Evolutionary conservation across 2,888 invertebrate species (phyloP).

Genomic region (Agonopterix alstromeriana): DNA sequence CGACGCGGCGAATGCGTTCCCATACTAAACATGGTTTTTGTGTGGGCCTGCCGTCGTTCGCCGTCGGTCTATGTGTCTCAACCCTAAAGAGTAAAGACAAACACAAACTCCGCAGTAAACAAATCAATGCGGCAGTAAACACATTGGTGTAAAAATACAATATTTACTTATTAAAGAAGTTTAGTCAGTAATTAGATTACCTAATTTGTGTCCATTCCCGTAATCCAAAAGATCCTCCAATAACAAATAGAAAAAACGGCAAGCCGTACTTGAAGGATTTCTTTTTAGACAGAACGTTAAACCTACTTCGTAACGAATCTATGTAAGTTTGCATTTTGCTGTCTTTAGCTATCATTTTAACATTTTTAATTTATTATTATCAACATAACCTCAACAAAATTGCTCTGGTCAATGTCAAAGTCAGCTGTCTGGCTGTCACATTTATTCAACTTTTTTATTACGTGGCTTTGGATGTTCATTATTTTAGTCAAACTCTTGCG

Average conservation of each 20-base stretch:
- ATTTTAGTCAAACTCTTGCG: too few species aligned
- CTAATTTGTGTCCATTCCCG: slow-evolving; percentile 84
- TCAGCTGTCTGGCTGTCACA: neutral
- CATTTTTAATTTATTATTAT: slow-evolving; percentile 1
- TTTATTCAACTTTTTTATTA: neutral
- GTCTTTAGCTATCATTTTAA: slow-evolving; percentile 16
- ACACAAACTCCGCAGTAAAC: too few species aligned
- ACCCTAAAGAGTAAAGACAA: too few species aligned
- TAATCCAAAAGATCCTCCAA: slow-evolving; percentile 87
- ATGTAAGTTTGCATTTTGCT: slow-evolving; percentile 12
- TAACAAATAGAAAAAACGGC: slow-evolving; percentile 83
- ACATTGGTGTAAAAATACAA: too few species aligned
- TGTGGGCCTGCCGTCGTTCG: too few species aligned
- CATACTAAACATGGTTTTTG: too few species aligned
- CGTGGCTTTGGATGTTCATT: neutral
- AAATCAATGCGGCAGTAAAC: too few species aligned
- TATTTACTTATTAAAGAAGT: too few species aligned
- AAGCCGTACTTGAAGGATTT: slow-evolving; percentile 81
- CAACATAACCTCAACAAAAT: neutral
- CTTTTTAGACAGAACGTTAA: slow-evolving; percentile 46
- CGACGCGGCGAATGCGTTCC: too few species aligned
- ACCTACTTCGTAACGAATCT: slow-evolving; percentile 8
- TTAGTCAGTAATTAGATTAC: slow-evolving; percentile 45
- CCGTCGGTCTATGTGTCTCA: too few species aligned
- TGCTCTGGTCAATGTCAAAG: neutral